Conservation (phyloP, 2,888 invertebrate genomes). For the Agriopis marginaria region DNA sequence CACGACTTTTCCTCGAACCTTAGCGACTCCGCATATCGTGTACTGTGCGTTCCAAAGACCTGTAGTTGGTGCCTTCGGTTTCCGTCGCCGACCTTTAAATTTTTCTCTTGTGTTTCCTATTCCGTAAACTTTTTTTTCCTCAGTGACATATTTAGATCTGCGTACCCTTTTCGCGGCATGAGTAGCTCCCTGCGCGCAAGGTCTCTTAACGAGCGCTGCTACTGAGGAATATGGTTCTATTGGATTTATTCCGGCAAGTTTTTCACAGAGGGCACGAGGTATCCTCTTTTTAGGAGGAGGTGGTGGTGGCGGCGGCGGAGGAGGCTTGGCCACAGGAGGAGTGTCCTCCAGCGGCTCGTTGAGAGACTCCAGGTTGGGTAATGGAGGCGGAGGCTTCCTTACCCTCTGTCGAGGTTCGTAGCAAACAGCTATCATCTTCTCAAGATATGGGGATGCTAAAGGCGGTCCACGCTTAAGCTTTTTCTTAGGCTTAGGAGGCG, state of each 20-base stretch:
- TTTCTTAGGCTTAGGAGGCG: constrained; percentile 47
- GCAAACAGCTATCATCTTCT: constrained; percentile 63
- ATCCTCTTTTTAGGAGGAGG: constrained; percentile 72
- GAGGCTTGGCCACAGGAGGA: constrained; percentile 58
- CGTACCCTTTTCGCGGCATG: constrained; percentile 45
- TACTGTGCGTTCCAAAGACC: constrained; percentile 67
- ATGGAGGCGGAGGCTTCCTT: constrained; percentile 59
- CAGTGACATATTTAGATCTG: constrained; percentile 56
- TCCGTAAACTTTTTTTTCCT: constrained; percentile 68
- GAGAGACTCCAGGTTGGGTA: constrained; percentile 71
- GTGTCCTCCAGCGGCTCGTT: constrained; percentile 73
- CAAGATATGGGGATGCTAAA: constrained; percentile 69
- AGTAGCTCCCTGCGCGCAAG: constrained; percentile 38
- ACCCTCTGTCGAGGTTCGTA: constrained; percentile 59
- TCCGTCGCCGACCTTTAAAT: constrained; percentile 51
- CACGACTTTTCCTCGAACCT: constrained; percentile 61
- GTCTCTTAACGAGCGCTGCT: constrained; percentile 52
- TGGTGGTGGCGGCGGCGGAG: constrained; percentile 70
- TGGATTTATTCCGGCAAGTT: constrained; percentile 64
- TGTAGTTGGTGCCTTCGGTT: constrained; percentile 63
- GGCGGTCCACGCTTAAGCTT: constrained; percentile 57
- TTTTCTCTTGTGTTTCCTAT: constrained; percentile 49
- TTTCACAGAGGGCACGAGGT: constrained; percentile 64
- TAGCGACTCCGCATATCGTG: constrained; percentile 67
- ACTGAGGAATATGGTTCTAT: constrained; percentile 57